These are phyloP conservation scores for Cheiracanthium punctorium DNA, from an alignment of 2,888 invertebrate genomes.

Conservation along the genomic window DNA sequence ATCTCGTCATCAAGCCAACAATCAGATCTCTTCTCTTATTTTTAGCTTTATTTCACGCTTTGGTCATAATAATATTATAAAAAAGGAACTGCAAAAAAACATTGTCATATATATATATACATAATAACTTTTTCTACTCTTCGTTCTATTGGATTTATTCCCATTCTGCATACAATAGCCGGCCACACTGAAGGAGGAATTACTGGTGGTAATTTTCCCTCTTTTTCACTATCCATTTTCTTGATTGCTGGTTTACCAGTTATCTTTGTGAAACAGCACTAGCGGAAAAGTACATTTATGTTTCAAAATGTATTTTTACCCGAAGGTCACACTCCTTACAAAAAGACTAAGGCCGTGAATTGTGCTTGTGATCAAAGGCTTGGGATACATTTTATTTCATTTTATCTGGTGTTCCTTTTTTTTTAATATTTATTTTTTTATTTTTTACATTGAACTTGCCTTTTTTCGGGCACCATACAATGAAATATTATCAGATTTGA, in stretches of 20 bases:
- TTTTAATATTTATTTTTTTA: too few relatives aligned
- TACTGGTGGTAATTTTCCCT: constrained; percentile 23
- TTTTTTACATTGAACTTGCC: constrained; percentile 13
- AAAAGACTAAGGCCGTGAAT: constrained; percentile 28
- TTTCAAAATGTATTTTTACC: constrained; percentile 23
- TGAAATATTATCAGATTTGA: constrained; percentile 55
- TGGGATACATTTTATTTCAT: constrained; percentile 44
- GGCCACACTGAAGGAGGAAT: not conserved
- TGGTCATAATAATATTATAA: not conserved
- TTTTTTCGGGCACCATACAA: constrained; percentile 22
- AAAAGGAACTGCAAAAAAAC: too few relatives aligned
- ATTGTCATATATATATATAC: not conserved
- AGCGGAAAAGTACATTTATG: not conserved
- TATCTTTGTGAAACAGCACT: not conserved
- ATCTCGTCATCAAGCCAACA: too few relatives aligned
- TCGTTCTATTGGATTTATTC: not conserved
- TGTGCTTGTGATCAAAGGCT: constrained; percentile 8
- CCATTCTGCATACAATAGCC: constrained; percentile 11
- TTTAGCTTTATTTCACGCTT: not conserved
- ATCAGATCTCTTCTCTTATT: too few relatives aligned
- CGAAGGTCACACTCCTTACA: constrained; percentile 41
- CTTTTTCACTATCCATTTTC: constrained; percentile 30
- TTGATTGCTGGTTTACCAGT: constrained; percentile 34
- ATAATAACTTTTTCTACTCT: not conserved
- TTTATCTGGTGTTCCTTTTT: constrained; percentile 12